Percentiles rank a stretch among this genome's conserved stretches.
Evolutionary conservation across 2,113 vertebrate species (phyloP).

Genomic region (Periophthalmodon schlosseri): DNA sequence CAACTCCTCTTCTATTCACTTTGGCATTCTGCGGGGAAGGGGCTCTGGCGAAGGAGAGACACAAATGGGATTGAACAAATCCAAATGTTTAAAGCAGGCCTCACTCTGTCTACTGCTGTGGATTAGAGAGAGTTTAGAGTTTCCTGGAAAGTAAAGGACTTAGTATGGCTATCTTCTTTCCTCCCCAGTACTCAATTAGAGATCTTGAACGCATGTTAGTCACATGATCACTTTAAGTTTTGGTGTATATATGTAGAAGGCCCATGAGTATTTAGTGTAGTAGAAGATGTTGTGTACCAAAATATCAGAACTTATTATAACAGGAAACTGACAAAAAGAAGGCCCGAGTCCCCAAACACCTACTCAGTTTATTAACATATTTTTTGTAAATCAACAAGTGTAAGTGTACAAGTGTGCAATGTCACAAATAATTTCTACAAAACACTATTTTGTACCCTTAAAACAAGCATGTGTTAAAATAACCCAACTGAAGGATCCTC

Average conservation of each 20-base stretch:
- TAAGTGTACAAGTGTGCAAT: no score
- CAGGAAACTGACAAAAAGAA: no score
- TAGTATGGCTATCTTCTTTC: background rate
- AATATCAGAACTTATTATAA: no score
- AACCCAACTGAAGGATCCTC: no score
- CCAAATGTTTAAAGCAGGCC: conserved; percentile 12
- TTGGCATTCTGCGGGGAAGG: conserved; percentile 35
- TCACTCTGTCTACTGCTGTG: background rate
- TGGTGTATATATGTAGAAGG: background rate
- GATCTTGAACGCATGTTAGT: background rate
- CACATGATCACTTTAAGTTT: background rate
- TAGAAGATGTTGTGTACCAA: no score
- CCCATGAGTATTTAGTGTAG: no score
- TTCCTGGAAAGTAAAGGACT: background rate
- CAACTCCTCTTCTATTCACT: conserved; percentile 43
- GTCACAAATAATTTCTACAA: no score
- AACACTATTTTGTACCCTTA: no score
- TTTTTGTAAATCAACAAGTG: no score
- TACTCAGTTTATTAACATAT: no score
- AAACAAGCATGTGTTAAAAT: no score
- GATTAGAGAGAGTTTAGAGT: conserved; percentile 7
- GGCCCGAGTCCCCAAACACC: no score
- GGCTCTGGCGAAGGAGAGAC: conserved; percentile 28
- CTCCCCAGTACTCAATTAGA: background rate
- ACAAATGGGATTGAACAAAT: conserved; percentile 38